These are phyloP conservation scores for Harpalus rufipes DNA, from an alignment of 2,888 invertebrate species.

Conservation along the genomic window DNA sequence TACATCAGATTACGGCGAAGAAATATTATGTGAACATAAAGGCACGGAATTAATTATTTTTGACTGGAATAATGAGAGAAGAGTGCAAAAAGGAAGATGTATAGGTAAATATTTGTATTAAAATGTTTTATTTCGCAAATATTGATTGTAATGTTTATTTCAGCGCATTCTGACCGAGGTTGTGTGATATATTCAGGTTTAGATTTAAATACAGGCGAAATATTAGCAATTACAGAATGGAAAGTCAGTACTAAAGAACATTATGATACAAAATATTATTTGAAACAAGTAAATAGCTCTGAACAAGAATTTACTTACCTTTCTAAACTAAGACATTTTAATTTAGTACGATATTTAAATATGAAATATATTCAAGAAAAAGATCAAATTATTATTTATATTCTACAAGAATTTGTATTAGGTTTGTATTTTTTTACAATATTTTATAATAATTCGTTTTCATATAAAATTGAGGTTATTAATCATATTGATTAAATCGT, in stretches of 20 bases:
- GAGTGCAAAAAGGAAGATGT: slow-evolving; percentile 87
- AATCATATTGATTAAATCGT: neutral
- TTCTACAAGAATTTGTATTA: slow-evolving; percentile 84
- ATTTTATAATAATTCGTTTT: neutral
- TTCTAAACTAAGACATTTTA: slow-evolving; percentile 84
- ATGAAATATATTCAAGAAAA: slow-evolving; percentile 83
- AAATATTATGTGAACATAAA: slow-evolving; percentile 79
- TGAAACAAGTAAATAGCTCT: slow-evolving; percentile 82
- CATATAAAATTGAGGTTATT: neutral
- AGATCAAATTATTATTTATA: slow-evolving; percentile 83
- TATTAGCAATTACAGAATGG: slow-evolving; percentile 89
- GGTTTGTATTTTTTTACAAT: slow-evolving; percentile 74
- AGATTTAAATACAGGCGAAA: slow-evolving; percentile 85
- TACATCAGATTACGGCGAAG: slow-evolving; percentile 80
- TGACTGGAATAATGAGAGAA: slow-evolving; percentile 79
- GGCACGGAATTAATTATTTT: slow-evolving; percentile 80
- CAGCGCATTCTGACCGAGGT: slow-evolving; percentile 87
- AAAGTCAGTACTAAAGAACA: slow-evolving; percentile 78
- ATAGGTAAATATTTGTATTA: slow-evolving; percentile 79
- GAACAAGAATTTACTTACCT: slow-evolving; percentile 89
- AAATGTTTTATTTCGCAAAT: neutral
- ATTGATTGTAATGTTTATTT: slow-evolving; percentile 20
- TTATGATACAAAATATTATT: slow-evolving; percentile 75
- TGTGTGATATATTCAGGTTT: slow-evolving; percentile 88
- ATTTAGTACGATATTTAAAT: slow-evolving; percentile 87